Evolutionary conservation across 2,797 vertebrate species (phyloP), one percentile per base, ranked within the genome.

Genomic region (Malacoctenus gilli): DNA sequence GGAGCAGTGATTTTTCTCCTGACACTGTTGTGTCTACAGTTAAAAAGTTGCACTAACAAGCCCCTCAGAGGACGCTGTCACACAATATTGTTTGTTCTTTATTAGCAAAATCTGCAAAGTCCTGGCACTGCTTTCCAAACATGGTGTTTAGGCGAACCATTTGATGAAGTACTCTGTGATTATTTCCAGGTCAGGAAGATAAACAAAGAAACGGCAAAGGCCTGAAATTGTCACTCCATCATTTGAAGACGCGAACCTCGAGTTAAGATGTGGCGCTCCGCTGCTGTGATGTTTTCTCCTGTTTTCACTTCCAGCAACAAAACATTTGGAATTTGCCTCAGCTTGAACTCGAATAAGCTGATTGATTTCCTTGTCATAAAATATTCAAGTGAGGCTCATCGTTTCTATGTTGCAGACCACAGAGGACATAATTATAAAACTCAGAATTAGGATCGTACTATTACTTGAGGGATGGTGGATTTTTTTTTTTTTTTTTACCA

Each of bases 61-160:
- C 30, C 36, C 50, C 50, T 40, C 50, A 12, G 50, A 53, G 37
- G 50, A 53, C 31, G 50, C 50, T 40, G 23, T 40, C 25, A 30
- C 28, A n/a, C n/a, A n/a, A n/a, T n/a, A n/a, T n/a, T 4, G 25
- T 5, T 28, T 28, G n/a, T n/a, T n/a, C n/a, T n/a, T n/a, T n/a
- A n/a, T n/a, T n/a, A n/a, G n/a, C n/a, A n/a, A n/a, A n/a, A n/a
- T n/a, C n/a, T n/a, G n/a, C n/a, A n/a, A n/a, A n/a, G n/a, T n/a
- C n/a, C n/a, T n/a, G n/a, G n/a, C n/a, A n/a, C n/a, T n/a, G n/a
- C n/a, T n/a, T n/a, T n/a, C n/a, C n/a, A n/a, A n/a, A n/a, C n/a
- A n/a, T n/a, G n/a, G n/a, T n/a, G n/a, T n/a, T n/a, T n/a, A n/a
- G n/a, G n/a, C n/a, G n/a, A n/a, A n/a, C n/a, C n/a, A n/a, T n/a